Evolutionary conservation across 2,797 vertebrate species (phyloP), one percentile per base, ranked within the genome.

Genomic region (Hydrolagus colliei): DNA sequence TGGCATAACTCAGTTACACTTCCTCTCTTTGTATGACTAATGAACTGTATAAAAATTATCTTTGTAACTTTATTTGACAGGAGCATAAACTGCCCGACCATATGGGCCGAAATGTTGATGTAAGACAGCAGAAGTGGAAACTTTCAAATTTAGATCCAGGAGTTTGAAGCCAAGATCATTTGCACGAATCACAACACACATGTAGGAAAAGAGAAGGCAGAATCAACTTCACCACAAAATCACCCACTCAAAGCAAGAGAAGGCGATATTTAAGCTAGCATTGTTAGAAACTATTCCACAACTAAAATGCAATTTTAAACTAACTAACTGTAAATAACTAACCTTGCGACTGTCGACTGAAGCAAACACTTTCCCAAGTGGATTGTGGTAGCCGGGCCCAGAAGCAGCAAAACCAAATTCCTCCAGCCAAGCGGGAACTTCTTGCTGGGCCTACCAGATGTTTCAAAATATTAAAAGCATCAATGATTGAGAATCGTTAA

Each of bases 401-500:
- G 87, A 87, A n/a, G 88, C 78, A 72, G 92, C 91, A 86, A 94
- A 94, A 0, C 95, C 95, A 41, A 93, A 89, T 88, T 97, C 95
- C 90, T 96, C 96, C 16, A 99, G 88, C 97, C 97, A 99, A 0
- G 91, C 82, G 7, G 98, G 97, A 20, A 99, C 96, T 86, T 95
- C 95, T 88, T 99, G 98, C 65, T 98, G 95, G 12, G 98, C 97
- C 97, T 99, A 90, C 3, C 14, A 61, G 87, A 62, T 4, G 20
- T 84, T 68, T 67, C 27, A 41, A 67, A 82, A 41, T n/a, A 71
- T 20, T 41, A 68, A 68, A 10, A 7, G 18, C 14, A 6, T 79
- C 61, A 79, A 52, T 52, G 41, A 52, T 52, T 52, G 41, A 52
- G 41, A 52, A 52, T 52, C 1, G 41, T 52, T 52, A 52, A 52